These are phyloP conservation scores for Eupithecia centaureata DNA, from an alignment of 2,888 invertebrate genomes.

Conservation along the genomic window DNA sequence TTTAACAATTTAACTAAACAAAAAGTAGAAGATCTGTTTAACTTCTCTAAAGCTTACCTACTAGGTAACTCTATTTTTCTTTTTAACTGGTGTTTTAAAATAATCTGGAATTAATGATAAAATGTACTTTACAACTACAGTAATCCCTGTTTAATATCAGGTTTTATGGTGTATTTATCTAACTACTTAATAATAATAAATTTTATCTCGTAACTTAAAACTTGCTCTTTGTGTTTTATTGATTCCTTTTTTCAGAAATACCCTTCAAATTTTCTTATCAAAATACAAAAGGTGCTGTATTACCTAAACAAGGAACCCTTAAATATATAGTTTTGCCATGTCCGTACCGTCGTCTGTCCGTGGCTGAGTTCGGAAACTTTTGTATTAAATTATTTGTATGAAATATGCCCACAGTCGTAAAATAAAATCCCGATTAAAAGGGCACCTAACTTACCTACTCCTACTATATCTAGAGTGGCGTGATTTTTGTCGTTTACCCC, in stretches of 20 bases:
- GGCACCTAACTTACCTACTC: too few relatives aligned
- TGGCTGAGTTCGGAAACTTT: too few relatives aligned
- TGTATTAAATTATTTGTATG: too few relatives aligned
- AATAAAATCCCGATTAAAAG: too few relatives aligned
- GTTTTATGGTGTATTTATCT: conserved; percentile 15
- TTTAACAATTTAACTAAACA: not conserved
- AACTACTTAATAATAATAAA: conserved; percentile 29
- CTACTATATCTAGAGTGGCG: too few relatives aligned
- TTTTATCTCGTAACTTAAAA: conserved; percentile 37
- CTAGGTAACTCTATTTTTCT: not conserved
- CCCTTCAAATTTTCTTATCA: too few relatives aligned
- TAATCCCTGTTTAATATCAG: conserved; percentile 24
- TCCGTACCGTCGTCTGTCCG: too few relatives aligned
- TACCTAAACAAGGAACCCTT: too few relatives aligned
- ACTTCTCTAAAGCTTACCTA: not conserved
- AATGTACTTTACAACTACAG: conserved; percentile 13
- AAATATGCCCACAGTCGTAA: too few relatives aligned
- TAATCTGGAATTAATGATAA: conserved; percentile 8
- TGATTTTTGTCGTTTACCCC: too few relatives aligned
- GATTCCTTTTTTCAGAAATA: not conserved
- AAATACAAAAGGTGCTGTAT: too few relatives aligned
- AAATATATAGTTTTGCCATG: too few relatives aligned
- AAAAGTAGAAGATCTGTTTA: not conserved
- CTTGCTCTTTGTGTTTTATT: conserved; percentile 35
- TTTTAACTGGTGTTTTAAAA: not conserved